Evolutionary conservation across 2,888 invertebrate genomes (phyloP), one percentile per base, ranked within the genome.

Genomic region (Panzeria rudis): DNA sequence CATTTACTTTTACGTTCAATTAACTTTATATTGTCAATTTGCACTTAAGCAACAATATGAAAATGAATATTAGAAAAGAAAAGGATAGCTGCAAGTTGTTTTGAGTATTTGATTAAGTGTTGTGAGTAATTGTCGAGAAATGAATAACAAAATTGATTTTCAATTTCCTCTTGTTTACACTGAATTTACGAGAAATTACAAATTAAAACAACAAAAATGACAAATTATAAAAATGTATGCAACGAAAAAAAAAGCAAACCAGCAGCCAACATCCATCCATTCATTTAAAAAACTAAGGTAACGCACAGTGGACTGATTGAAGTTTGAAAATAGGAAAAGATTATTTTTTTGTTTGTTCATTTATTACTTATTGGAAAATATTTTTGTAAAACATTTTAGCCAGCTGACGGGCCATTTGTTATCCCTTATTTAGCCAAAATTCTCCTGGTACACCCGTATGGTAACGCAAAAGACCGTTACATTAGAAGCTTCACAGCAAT

Each of bases 101-200:
- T 41, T n/a, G 5, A 44, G 64, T 68, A 72, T 80, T 72, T 80
- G 76, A 84, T 84, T 84, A 76, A 80, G 76, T 84, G 35, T 23
- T 80, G n/a, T n/a, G 76, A 72, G 9, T 79, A 84, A 84, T 76
- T 72, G 66, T 47, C 7, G 29, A 35, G 29, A 35, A 76, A 66
- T 41, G 7, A 41, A 15, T 25, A 64, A 47, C 47, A 17, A 79
- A 80, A 76, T 72, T 76, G 71, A 71, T 76, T 84, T 76, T 54
- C 61, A 61, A 84, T 84, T 80, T 84, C 71, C 64, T 80, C 52
- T 66, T 75, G 69, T 83, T 73, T 69, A 69, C 73, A 69, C 62
- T 32, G 35, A 76, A 76, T 76, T 56, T 32, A 66, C n/a, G 47
- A 35, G 41, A 54, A 76, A 56, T 52, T 52, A 25, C 35, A 59